These are phyloP conservation scores for Agrochola macilenta DNA, from an alignment of 2,888 invertebrate genomes.

Conservation along the genomic window DNA sequence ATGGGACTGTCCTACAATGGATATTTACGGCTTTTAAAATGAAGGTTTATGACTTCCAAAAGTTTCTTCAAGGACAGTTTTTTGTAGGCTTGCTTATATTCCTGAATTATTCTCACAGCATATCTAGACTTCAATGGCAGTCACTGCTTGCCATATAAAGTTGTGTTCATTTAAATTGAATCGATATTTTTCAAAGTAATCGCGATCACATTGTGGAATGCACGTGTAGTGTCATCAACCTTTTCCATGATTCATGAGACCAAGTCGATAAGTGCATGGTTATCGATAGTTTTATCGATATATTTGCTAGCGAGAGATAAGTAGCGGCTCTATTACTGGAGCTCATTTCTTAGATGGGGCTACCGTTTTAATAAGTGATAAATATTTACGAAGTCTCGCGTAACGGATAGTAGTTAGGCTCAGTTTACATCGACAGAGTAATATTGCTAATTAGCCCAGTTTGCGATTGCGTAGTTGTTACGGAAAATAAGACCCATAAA, in stretches of 20 bases:
- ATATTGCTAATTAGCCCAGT: conserved; percentile 43
- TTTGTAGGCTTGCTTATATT: not conserved
- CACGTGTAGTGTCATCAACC: conserved; percentile 51
- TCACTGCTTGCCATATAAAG: conserved; percentile 46
- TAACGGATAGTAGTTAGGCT: conserved; percentile 26
- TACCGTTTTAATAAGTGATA: conserved; percentile 52
- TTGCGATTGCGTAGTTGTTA: conserved; percentile 1
- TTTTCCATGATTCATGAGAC: conserved; percentile 45
- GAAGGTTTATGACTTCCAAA: conserved; percentile 14
- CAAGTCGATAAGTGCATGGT: conserved; percentile 27
- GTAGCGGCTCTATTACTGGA: conserved; percentile 5
- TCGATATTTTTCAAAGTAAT: conserved; percentile 56
- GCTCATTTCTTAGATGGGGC: conserved; percentile 19
- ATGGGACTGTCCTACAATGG: not conserved
- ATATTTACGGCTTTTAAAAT: conserved; percentile 7
- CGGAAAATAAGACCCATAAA: conserved; percentile 1
- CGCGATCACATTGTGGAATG: conserved; percentile 47
- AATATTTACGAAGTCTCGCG: conserved; percentile 55
- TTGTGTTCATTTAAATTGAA: conserved; percentile 66
- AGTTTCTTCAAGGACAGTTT: not conserved
- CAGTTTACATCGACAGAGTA: conserved; percentile 35
- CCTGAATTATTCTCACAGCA: conserved; percentile 22
- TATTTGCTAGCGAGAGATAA: conserved; percentile 28
- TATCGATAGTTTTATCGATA: conserved; percentile 52
- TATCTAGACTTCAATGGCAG: conserved; percentile 30